Evolutionary conservation across 2,113 vertebrate species (phyloP).

Genomic region (Thalassarche chlororhynchos): DNA sequence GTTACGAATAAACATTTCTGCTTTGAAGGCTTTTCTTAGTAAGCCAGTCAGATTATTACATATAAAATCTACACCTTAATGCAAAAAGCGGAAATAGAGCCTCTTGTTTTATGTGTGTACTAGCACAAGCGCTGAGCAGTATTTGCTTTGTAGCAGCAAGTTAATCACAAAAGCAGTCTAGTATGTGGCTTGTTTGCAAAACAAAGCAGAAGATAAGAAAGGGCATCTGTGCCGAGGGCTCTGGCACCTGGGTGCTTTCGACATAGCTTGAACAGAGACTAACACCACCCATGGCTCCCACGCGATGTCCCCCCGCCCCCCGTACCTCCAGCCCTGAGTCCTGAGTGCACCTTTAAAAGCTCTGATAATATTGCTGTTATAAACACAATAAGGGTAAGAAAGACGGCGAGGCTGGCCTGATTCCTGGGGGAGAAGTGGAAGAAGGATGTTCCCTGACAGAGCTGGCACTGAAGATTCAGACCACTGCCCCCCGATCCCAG

Average conservation of each 20-base stretch:
- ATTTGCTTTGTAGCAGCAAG: not conserved
- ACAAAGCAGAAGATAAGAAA: not conserved
- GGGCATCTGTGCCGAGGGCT: not conserved
- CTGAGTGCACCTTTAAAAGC: fast-evolving
- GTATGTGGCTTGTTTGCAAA: not conserved
- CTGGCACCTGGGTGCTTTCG: not conserved
- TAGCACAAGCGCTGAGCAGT: fast-evolving
- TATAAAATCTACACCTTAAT: not conserved
- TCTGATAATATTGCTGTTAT: not conserved
- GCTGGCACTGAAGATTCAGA: not conserved
- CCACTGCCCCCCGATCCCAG: not conserved
- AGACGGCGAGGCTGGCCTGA: not conserved
- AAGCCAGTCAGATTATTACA: not conserved
- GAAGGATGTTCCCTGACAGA: not conserved
- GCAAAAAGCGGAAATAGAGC: not conserved
- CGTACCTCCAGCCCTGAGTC: not conserved
- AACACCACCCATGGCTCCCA: not conserved
- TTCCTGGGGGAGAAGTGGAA: not conserved
- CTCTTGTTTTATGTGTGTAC: not conserved
- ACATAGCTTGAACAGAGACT: not conserved
- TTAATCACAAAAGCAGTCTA: not conserved
- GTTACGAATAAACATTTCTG: not conserved
- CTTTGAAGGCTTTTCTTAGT: not conserved
- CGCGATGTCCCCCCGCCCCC: fast-evolving
- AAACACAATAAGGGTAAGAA: not conserved